These are phyloP conservation scores for Luperina testacea DNA, from an alignment of 2,888 invertebrate genomes.

Conservation along the genomic window DNA sequence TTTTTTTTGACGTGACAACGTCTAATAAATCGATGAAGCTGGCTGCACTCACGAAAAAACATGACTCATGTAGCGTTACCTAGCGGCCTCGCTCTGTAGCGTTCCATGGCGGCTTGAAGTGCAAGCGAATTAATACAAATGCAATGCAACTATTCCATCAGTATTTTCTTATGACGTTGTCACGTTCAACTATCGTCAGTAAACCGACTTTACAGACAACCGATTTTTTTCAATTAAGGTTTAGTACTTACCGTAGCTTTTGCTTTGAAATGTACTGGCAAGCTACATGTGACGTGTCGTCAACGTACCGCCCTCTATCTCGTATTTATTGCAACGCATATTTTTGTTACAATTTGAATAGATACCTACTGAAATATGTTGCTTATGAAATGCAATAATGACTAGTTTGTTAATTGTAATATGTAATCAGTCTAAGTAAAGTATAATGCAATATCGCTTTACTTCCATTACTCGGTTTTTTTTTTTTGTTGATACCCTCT, in stretches of 20 bases:
- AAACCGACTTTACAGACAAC: too few species aligned
- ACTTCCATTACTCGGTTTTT: background rate
- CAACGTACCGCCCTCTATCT: background rate
- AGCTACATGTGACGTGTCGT: background rate
- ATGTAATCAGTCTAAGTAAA: background rate
- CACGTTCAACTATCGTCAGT: too few species aligned
- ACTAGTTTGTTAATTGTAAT: background rate
- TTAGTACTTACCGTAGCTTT: constrained; percentile 1
- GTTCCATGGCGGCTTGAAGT: too few species aligned
- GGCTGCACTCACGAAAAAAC: too few species aligned
- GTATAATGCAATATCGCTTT: background rate
- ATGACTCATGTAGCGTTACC: too few species aligned
- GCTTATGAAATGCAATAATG: background rate
- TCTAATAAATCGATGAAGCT: too few species aligned
- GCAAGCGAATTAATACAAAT: too few species aligned
- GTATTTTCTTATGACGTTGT: too few species aligned
- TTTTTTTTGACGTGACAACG: too few species aligned
- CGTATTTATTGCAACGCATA: background rate
- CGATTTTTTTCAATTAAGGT: constrained; percentile 32
- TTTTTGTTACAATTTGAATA: background rate
- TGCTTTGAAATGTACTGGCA: constrained; percentile 7
- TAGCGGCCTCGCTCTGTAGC: too few species aligned
- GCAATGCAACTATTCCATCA: too few species aligned
- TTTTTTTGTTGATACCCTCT: background rate
- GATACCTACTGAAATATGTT: background rate